Evolutionary conservation across 2,888 invertebrate species (phyloP).

Genomic region (Tetrapedia diversipes): DNA sequence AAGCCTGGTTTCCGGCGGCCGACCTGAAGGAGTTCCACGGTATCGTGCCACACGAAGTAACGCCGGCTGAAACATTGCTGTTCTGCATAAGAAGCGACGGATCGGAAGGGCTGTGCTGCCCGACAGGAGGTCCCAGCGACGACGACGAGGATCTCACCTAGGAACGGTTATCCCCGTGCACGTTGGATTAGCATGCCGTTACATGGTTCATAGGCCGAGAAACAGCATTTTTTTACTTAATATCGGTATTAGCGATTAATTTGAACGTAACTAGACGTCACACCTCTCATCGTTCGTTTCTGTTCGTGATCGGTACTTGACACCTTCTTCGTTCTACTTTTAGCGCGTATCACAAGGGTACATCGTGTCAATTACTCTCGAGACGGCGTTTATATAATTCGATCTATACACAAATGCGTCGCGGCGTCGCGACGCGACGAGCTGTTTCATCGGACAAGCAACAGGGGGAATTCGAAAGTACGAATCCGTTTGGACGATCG

Average conservation of each 20-base stretch:
- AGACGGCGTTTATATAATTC: slow-evolving; percentile 30
- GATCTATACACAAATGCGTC: background rate
- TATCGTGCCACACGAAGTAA: slow-evolving; percentile 92
- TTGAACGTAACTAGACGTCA: background rate
- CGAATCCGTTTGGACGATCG: background rate
- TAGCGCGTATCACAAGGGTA: background rate
- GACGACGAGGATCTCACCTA: slow-evolving; percentile 83
- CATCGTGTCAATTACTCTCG: slow-evolving; percentile 60
- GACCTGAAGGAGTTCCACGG: slow-evolving; percentile 95
- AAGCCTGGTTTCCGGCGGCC: slow-evolving; percentile 95
- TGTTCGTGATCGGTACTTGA: slow-evolving; percentile 3
- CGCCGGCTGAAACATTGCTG: slow-evolving; percentile 89
- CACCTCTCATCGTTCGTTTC: background rate
- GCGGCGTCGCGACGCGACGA: background rate
- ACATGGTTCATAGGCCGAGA: slow-evolving; percentile 53
- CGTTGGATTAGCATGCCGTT: slow-evolving; percentile 51
- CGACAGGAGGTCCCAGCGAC: slow-evolving; percentile 86
- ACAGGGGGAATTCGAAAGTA: slow-evolving; percentile 21
- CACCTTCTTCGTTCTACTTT: background rate
- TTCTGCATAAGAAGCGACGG: slow-evolving; percentile 94
- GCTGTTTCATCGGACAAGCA: background rate
- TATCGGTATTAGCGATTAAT: slow-evolving; percentile 10
- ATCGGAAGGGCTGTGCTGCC: slow-evolving; percentile 92
- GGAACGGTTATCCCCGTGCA: slow-evolving; percentile 58
- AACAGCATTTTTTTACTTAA: slow-evolving; percentile 36